phyloP scores from a whole-genome alignment of 2,113 vertebrate species.

The Alexandromys fortis region DNA sequence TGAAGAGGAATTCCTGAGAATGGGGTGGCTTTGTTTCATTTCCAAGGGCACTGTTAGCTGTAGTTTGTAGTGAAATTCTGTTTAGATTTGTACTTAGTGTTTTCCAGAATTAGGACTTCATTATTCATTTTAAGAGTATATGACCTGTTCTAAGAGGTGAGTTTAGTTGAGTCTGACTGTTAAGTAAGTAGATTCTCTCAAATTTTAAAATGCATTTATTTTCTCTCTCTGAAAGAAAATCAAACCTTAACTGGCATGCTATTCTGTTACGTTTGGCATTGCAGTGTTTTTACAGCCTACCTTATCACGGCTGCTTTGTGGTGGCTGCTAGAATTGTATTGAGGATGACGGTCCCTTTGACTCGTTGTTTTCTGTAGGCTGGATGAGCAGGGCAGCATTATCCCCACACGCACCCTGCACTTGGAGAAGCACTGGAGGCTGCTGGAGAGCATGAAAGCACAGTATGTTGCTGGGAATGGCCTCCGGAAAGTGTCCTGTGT shows the following conservation, averaged over 20 bases:
- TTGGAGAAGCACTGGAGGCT: constrained; percentile 94
- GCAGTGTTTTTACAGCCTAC: neutral
- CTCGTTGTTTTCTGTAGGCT: constrained; percentile 86
- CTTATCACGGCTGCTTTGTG: neutral
- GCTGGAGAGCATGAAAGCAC: constrained; percentile 97
- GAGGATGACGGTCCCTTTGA: neutral
- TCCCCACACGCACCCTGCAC: constrained; percentile 87
- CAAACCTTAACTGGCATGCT: neutral
- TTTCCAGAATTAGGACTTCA: neutral
- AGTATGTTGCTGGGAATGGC: constrained; percentile 96
- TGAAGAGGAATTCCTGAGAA: neutral
- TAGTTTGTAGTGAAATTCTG: neutral
- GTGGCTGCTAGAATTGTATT: neutral
- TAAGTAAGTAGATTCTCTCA: constrained; percentile 14
- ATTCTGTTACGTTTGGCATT: neutral
- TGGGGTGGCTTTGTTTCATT: neutral
- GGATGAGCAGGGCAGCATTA: constrained; percentile 89
- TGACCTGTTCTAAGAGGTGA: neutral
- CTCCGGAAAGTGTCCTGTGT: constrained; percentile 97
- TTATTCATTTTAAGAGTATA: neutral
- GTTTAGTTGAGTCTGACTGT: constrained; percentile 27
- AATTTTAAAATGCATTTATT: constrained; percentile 42
- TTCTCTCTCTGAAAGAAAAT: constrained; percentile 15
- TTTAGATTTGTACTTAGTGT: neutral
- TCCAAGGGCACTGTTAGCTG: neutral